Conservation (phyloP, 2,888 invertebrate genomes). For the Agonopterix alstromeriana region DNA sequence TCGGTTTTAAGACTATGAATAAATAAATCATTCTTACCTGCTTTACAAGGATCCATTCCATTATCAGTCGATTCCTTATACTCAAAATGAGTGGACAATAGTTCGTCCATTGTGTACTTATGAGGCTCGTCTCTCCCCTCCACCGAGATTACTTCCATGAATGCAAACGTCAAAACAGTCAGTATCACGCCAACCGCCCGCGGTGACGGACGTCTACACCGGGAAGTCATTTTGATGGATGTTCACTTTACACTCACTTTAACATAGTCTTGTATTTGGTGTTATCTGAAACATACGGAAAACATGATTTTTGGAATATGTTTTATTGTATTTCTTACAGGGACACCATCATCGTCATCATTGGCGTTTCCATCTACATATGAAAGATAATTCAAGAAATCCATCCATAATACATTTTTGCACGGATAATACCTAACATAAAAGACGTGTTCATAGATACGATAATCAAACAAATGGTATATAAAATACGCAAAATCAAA, state of each 20-base stretch:
- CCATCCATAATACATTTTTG: too few relatives aligned
- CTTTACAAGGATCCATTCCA: conserved; percentile 91
- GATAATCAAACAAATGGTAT: too few relatives aligned
- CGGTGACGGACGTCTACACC: conserved; percentile 35
- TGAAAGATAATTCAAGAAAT: too few relatives aligned
- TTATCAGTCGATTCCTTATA: conserved; percentile 83
- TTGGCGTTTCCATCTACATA: too few relatives aligned
- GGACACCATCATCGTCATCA: too few relatives aligned
- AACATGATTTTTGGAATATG: background rate
- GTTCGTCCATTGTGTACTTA: conserved; percentile 81
- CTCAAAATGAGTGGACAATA: conserved; percentile 80
- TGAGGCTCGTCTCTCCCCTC: conserved; percentile 53
- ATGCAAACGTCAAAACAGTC: conserved; percentile 38
- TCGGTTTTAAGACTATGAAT: too few relatives aligned
- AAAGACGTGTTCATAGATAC: too few relatives aligned
- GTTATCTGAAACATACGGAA: conserved; percentile 53
- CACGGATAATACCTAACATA: too few relatives aligned
- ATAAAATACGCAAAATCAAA: too few relatives aligned
- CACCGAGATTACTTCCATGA: conserved; percentile 32
- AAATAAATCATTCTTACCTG: conserved; percentile 77
- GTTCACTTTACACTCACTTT: conserved; percentile 34
- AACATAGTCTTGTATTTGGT: conserved; percentile 34
- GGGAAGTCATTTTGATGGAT: conserved; percentile 39
- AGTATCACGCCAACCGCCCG: conserved; percentile 38
- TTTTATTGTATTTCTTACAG: background rate